Base-by-base conservation (phyloP, 2,113 vertebrate genomes). In the Pheucticus melanocephalus region DNA sequence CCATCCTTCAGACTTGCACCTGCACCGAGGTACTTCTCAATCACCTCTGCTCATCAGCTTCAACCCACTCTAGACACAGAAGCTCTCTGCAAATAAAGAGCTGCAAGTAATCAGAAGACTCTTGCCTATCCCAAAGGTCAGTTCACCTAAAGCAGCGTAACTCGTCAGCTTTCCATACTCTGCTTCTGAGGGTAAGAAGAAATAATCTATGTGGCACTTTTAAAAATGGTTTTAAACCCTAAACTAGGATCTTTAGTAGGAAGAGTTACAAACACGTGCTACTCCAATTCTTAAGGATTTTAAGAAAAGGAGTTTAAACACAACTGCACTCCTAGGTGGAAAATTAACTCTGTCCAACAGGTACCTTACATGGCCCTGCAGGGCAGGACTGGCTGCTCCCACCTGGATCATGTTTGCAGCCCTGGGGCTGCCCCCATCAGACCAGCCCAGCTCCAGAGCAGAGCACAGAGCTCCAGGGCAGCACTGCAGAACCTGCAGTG, bases 401-500 rank as follows among this genome's bases (percentile, higher is more conserved):
- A 30, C 21, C 22, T 61, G 78, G 30, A 22, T 60, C 9, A 4
- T 1, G 0, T 28, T 15, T 31, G 11, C 30, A 51, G 44, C 35
- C 77, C 57, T 28, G 0, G 3, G 63, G 53, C 63, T 64, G 27
- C 42, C 33, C 40, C 18, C 73, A 19, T 3, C 40, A 50, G 51
- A 28, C 42, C 57, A 48, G 61, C 8, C 9, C 44, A 69, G 70
- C 63, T 60, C 14, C 66, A 9, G 10, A 44, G 92, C 56, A 59
- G 53, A 79, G 73, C 59, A 54, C 17, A 75, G 47, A 76, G 27
- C 39, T 21, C 15, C 60, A 45, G 64, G 40, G 31, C 82, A 88
- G 27, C 2, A 1, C 1, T 27, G n/a, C 76, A 51, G 6, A 14
- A 50, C 19, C 73, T 20, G n/a, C 40, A 61, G 60, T 0, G 0